These are phyloP conservation scores for Pholis gunnellus DNA, from an alignment of 2,113 vertebrate species.

Conservation along the genomic window DNA sequence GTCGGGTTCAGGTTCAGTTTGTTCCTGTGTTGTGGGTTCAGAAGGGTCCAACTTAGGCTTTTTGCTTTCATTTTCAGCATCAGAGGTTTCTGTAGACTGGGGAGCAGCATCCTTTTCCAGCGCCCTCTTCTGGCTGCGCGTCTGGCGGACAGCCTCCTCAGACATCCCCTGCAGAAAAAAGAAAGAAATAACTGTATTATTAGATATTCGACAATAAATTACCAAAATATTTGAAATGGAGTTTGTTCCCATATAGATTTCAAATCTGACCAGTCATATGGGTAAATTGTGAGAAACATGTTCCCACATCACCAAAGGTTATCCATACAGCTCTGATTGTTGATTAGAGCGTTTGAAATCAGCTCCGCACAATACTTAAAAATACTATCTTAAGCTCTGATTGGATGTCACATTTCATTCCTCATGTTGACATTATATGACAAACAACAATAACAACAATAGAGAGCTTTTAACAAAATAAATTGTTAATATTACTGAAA, in stretches of 20 bases:
- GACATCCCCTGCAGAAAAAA: constrained; percentile 86
- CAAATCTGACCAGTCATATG: too few species aligned
- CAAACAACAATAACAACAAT: not conserved
- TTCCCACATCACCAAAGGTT: not conserved
- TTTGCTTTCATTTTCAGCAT: constrained; percentile 88
- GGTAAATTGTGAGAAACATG: too few species aligned
- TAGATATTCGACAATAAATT: not conserved
- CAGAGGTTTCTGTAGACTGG: constrained; percentile 79
- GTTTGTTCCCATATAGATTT: not conserved
- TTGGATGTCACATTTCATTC: not conserved
- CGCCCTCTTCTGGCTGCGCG: constrained; percentile 95
- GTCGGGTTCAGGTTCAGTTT: constrained; percentile 34
- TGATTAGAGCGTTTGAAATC: not conserved
- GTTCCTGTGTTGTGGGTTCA: constrained; percentile 30
- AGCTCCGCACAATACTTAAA: not conserved
- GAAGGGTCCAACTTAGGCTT: constrained; percentile 87
- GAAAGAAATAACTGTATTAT: constrained; percentile 2
- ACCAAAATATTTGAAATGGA: not conserved
- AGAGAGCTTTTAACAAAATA: constrained; percentile 4
- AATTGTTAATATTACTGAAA: not conserved
- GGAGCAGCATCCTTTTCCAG: constrained; percentile 86
- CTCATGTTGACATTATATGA: not conserved
- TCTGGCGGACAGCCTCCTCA: constrained; percentile 92
- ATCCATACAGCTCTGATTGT: not conserved
- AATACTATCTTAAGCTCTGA: not conserved